Evolutionary conservation across 2,797 vertebrate genomes (phyloP).

Genomic region (Pseudocheirus occidentalis): DNA sequence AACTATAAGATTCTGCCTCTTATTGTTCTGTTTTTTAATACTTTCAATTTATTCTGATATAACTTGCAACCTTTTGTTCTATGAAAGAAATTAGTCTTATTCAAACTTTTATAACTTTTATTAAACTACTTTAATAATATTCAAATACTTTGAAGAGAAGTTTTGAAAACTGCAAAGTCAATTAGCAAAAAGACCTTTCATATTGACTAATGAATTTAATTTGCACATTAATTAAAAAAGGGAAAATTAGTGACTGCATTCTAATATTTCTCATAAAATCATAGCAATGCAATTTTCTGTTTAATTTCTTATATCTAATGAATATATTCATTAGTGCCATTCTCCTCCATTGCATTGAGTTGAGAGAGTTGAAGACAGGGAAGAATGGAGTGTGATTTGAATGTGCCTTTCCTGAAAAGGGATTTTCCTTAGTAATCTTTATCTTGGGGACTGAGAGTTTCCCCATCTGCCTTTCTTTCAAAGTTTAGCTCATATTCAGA

Average conservation of each 20-base stretch:
- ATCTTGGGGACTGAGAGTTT: no score
- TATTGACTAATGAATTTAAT: not conserved
- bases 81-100: not conserved
- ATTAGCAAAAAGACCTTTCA: not conserved
- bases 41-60: not conserved
- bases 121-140: not conserved
- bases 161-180: not conserved
- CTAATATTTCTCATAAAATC: not conserved
- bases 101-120: not conserved
- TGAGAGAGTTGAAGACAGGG: not conserved
- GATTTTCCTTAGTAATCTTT: no score
- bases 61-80: not conserved
- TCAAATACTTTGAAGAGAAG: not conserved
- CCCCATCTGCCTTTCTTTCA: no score
- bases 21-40: not conserved
- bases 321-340: not conserved
- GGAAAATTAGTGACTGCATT: not conserved
- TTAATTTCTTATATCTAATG: not conserved
- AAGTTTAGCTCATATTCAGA: no score
- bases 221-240: not conserved
- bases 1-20: not conserved
- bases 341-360: not conserved
- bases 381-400: not conserved
- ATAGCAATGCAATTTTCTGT: not conserved
- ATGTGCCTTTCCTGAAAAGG: not conserved